Conservation (phyloP, 1,140 invertebrate species). For the Ladona fulva region DNA sequence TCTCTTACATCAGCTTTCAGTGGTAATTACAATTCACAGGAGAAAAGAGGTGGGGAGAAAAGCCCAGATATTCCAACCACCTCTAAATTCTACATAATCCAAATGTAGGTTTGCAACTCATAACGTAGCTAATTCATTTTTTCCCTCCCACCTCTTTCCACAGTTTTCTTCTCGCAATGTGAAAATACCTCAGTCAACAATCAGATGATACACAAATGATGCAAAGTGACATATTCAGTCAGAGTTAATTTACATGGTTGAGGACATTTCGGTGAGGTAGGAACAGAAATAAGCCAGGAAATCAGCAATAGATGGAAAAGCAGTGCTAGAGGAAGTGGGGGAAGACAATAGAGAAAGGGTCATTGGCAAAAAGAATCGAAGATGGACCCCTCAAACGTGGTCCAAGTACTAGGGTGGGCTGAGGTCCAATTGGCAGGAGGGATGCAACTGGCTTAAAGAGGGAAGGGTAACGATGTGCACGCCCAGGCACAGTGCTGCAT, state of each 20-base stretch:
- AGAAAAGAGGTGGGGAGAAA: slow-evolving; percentile 3
- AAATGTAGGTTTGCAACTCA: neutral
- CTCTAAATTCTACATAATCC: neutral
- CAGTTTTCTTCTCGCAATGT: neutral
- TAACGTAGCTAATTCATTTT: neutral
- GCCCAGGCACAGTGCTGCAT: neutral
- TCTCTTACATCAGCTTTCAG: neutral
- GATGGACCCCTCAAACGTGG: slow-evolving; percentile 6
- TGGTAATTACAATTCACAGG: neutral
- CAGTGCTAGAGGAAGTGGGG: neutral
- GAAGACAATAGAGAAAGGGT: slow-evolving; percentile 9
- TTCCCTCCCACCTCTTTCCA: slow-evolving; percentile 1
- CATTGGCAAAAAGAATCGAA: slow-evolving; percentile 6
- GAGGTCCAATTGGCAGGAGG: slow-evolving; percentile 1
- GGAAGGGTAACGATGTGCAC: neutral
- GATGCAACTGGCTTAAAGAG: slow-evolving; percentile 4
- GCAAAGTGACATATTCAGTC: neutral
- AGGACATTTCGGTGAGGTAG: slow-evolving; percentile 3
- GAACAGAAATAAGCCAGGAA: slow-evolving; percentile 9
- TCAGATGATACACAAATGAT: slow-evolving; percentile 7
- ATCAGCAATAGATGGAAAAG: neutral
- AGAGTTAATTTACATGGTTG: slow-evolving; percentile 7
- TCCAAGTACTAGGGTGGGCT: slow-evolving; percentile 2
- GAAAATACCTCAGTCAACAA: slow-evolving; percentile 6
- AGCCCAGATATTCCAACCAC: neutral